Evolutionary conservation across 2,113 vertebrate genomes (phyloP).

Genomic region (Equus przewalskii): DNA sequence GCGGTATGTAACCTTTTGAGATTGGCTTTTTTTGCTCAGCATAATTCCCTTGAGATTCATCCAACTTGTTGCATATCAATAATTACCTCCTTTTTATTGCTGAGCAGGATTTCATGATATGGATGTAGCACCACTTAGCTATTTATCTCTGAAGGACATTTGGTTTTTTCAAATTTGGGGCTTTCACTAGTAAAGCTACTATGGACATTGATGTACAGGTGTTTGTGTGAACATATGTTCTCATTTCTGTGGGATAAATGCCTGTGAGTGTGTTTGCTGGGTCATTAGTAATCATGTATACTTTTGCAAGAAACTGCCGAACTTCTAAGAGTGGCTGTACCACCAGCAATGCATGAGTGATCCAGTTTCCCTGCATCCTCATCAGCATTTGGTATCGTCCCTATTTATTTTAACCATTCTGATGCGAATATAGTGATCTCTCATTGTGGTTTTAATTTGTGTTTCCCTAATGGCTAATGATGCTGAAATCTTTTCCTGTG

Average conservation of each 20-base stretch:
- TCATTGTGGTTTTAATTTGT: background rate
- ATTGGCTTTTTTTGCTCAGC: background rate
- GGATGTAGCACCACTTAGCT: background rate
- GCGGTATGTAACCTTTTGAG: background rate
- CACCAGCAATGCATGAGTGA: background rate
- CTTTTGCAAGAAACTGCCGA: background rate
- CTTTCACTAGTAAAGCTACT: background rate
- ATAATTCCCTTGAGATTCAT: background rate
- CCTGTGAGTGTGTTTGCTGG: background rate
- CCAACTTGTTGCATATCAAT: background rate
- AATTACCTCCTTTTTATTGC: background rate
- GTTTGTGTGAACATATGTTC: background rate
- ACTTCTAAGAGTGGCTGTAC: background rate
- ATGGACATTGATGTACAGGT: background rate
- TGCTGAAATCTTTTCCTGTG: background rate
- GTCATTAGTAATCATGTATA: background rate
- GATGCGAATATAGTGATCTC: background rate
- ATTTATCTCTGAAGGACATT: background rate
- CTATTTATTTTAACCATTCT: background rate
- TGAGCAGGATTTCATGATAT: background rate
- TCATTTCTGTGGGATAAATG: background rate
- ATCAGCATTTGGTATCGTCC: rapidly evolving
- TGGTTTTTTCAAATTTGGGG: background rate
- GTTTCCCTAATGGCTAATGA: background rate
- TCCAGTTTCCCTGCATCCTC: background rate